phyloP scores from a whole-genome alignment of 2,888 invertebrate species.

The Pantelozetes paolii region DNA sequence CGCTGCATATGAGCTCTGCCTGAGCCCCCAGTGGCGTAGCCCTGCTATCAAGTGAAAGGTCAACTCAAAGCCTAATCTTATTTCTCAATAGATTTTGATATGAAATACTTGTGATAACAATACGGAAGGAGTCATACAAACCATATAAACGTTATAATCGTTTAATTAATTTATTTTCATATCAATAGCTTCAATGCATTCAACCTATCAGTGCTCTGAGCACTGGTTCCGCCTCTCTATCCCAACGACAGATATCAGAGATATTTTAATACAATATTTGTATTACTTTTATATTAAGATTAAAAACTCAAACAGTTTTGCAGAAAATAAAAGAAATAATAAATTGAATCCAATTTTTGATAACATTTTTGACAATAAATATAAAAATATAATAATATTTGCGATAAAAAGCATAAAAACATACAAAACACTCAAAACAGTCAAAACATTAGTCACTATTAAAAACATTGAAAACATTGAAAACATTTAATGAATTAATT shows the following conservation, averaged over 20 bases:
- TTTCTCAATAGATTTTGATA: slow-evolving; percentile 15
- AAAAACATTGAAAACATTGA: too few relatives aligned
- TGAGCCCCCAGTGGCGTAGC: background rate
- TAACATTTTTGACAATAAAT: background rate
- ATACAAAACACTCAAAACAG: too few relatives aligned
- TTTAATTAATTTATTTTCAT: slow-evolving; percentile 12
- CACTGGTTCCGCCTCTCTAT: background rate
- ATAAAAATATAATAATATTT: background rate
- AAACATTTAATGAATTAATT: too few relatives aligned
- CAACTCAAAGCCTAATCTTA: background rate
- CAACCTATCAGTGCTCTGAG: background rate
- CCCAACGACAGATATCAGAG: background rate
- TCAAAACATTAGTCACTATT: too few relatives aligned
- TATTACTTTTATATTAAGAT: background rate
- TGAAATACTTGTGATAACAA: background rate
- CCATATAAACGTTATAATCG: too few relatives aligned
- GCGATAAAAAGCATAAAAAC: background rate
- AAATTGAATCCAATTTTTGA: background rate
- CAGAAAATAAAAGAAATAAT: background rate
- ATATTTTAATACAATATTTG: slow-evolving; percentile 1
- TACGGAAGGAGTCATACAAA: slow-evolving; percentile 24
- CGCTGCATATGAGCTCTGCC: background rate
- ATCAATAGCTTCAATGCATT: background rate
- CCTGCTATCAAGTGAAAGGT: slow-evolving; percentile 22
- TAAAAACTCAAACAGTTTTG: background rate